Evolutionary conservation across 1,140 invertebrate genomes (phyloP), one percentile per base, ranked within the genome.

Genomic region (Drosophila pandora): DNA sequence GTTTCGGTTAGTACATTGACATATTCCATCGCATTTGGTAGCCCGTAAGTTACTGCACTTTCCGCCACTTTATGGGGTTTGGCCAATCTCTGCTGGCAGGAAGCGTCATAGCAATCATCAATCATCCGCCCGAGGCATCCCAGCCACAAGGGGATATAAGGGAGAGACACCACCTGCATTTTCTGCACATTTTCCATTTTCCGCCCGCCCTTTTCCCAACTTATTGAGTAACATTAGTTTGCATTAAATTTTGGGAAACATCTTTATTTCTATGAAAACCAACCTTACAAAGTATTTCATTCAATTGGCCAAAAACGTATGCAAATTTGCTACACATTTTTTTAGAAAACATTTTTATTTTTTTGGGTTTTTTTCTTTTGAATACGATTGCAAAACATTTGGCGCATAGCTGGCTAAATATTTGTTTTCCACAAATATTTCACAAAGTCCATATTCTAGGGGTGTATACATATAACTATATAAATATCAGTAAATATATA

Each of bases 251-350:
- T 79, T 49, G 63, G 60, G 17, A 67, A 84, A 83, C 57, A 65
- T 83, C 59, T 83, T 85, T 47, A 76, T 72, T 80, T 61, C 39
- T 39, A 64, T 54, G 54, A 37, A 43, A 45, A 55, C 56, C 48
- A 56, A 50, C 45, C 64, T 72, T 78, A 64, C 73, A 79, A 79
- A 79, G 72, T 87, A 69, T 72, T 88, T 59, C 56, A 76, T 76
- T 82, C 48, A 59, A 81, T 76, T 81, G 65, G 65, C 67, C 64
- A 65, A 71, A 75, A 63, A 77, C 55, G 73, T 30, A 84, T 79
- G 68, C 74, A 70, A 75, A 82, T 62, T 55, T 71, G 32, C 22
- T 13, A 13, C 12, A 43, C 12, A n/a, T 10, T 37, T 37, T 37
- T 37, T 37, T n/a, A 3, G 10, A 10, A 37, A 32, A 8, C 9